Evolutionary conservation across 1,140 invertebrate species (phyloP).

Genomic region (Physella acuta): DNA sequence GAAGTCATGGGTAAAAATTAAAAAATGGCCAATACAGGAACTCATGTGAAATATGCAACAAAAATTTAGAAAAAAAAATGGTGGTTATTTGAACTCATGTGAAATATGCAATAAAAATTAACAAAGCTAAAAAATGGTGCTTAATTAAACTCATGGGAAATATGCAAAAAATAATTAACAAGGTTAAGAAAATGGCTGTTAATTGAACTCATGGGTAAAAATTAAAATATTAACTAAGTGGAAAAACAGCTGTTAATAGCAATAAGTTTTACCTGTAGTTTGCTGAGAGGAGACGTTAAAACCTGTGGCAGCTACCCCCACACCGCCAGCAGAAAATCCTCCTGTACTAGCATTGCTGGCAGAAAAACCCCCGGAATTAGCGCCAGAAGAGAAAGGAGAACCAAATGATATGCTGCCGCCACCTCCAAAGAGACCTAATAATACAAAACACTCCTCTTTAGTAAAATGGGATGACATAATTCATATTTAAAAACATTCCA

Average conservation of each 20-base stretch:
- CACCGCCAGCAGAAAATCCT: conserved; percentile 29
- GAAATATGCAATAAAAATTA: too few relatives aligned
- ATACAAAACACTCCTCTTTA: neutral
- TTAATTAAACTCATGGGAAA: too few relatives aligned
- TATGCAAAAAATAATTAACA: too few relatives aligned
- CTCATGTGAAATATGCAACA: neutral
- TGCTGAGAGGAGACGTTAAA: conserved; percentile 32
- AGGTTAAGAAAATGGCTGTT: too few relatives aligned
- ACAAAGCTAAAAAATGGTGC: too few relatives aligned
- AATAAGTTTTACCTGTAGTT: too few relatives aligned
- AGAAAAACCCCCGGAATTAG: conserved; percentile 17
- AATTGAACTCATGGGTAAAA: too few relatives aligned
- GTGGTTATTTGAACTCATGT: too few relatives aligned
- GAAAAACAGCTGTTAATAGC: too few relatives aligned
- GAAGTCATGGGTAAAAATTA: neutral
- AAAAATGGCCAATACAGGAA: neutral
- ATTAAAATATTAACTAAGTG: too few relatives aligned
- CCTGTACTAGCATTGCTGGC: conserved; percentile 27
- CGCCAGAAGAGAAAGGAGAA: neutral
- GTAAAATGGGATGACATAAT: neutral
- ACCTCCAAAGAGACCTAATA: conserved; percentile 32
- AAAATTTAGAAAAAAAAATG: neutral
- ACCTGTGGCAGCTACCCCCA: conserved; percentile 35
- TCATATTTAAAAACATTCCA: neutral
- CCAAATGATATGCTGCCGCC: conserved; percentile 32